Evolutionary conservation across 1,140 invertebrate genomes (phyloP).

Genomic region (Orchesella cincta): DNA sequence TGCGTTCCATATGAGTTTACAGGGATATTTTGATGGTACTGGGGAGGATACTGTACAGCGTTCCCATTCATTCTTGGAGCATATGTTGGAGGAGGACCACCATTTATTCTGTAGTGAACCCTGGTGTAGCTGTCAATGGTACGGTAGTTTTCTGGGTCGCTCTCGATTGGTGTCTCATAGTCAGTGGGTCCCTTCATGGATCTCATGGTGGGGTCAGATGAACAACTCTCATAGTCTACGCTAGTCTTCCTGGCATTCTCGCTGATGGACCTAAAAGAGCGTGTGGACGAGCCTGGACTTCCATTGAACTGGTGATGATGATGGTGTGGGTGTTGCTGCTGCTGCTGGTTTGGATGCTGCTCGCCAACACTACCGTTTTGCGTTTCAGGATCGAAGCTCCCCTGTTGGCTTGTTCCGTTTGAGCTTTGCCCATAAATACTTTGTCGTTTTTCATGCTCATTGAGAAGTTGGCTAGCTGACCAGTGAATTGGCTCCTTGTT

Average conservation of each 20-base stretch:
- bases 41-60: conserved; percentile 47
- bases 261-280: conserved; percentile 55
- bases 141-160: conserved; percentile 50
- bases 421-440: conserved; percentile 55
- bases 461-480: conserved; percentile 62
- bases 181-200: conserved; percentile 47
- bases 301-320: conserved; percentile 42
- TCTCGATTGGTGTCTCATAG: conserved; percentile 51
- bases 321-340: conserved; percentile 33
- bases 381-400: not conserved
- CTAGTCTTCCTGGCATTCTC: conserved; percentile 51
- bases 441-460: conserved; percentile 63
- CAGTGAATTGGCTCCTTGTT: conserved; percentile 45
- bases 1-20: conserved; percentile 51
- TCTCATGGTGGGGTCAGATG: conserved; percentile 46
- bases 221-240: conserved; percentile 50
- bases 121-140: conserved; percentile 48
- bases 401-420: conserved; percentile 18
- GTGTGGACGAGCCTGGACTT: conserved; percentile 52
- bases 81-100: conserved; percentile 14
- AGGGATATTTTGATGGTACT: conserved; percentile 49
- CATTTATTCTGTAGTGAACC: conserved; percentile 39
- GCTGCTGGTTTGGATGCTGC: conserved; percentile 50
- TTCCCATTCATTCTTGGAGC: conserved; percentile 1
- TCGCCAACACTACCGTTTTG: conserved; percentile 35